Evolutionary conservation across 1,140 invertebrate species (phyloP).

Genomic region (Bombus fervidus): DNA sequence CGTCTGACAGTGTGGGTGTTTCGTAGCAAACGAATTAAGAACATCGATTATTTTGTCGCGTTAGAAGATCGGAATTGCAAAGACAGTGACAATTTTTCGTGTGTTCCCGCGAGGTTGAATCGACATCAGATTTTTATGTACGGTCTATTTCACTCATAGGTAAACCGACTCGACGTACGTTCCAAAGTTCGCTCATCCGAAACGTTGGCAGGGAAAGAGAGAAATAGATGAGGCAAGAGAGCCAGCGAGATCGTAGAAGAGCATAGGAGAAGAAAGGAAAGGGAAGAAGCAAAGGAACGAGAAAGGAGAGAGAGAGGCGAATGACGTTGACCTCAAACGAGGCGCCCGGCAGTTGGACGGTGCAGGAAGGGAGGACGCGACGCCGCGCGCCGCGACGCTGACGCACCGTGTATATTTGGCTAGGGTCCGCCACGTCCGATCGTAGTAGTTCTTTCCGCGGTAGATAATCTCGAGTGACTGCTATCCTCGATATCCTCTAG

Average conservation of each 20-base stretch:
- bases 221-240: conserved; percentile 4
- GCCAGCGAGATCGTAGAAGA: conserved; percentile 33
- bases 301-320: conserved; percentile 56
- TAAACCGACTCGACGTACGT: conserved; percentile 33
- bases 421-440: conserved; percentile 63
- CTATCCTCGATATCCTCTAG: conserved; percentile 36
- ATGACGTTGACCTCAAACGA: conserved; percentile 77
- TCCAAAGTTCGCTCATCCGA: conserved; percentile 64
- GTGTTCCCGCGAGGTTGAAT: not conserved
- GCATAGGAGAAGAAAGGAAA: conserved; percentile 33
- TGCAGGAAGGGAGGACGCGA: conserved; percentile 76
- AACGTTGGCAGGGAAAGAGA: conserved; percentile 44
- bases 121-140: conserved; percentile 15
- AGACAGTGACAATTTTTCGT: not conserved
- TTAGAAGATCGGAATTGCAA: no score
- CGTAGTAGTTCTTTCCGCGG: conserved; percentile 55
- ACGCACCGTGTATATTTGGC: conserved; percentile 77
- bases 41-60: not conserved
- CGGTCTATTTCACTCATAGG: conserved; percentile 37
- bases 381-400: conserved; percentile 79
- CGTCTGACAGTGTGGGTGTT: not conserved
- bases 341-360: conserved; percentile 72
- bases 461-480: conserved; percentile 55
- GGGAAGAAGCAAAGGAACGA: conserved; percentile 9
- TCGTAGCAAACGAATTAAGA: not conserved